These are phyloP conservation scores for Ganaspis sp. DNA, from an alignment of 1,140 invertebrate genomes.

Conservation along the genomic window DNA sequence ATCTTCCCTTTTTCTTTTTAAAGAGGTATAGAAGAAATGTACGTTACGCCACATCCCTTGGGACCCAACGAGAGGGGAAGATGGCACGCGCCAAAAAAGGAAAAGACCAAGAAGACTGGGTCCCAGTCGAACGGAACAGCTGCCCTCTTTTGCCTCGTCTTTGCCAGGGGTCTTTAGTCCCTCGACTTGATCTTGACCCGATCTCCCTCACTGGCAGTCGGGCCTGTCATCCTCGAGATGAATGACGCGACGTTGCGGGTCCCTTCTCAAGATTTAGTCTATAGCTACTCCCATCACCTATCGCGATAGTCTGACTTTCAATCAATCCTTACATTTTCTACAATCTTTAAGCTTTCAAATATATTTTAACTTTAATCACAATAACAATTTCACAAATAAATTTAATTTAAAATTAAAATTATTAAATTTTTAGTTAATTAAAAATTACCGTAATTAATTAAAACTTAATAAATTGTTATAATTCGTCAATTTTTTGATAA, in stretches of 20 bases:
- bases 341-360: too few species aligned
- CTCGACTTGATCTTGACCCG: constrained; percentile 64
- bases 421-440: too few species aligned
- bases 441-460: too few species aligned
- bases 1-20: neutral
- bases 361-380: too few species aligned
- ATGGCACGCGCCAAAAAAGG: constrained; percentile 70
- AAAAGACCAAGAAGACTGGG: constrained; percentile 46
- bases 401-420: too few species aligned
- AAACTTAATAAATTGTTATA: too few species aligned
- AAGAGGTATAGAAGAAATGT: constrained; percentile 43
- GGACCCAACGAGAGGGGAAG: constrained; percentile 52
- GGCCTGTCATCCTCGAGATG: constrained; percentile 60
- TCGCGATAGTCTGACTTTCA: too few species aligned
- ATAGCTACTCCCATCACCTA: neutral
- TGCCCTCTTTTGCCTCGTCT: constrained; percentile 49
- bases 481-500: too few species aligned
- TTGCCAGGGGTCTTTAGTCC: constrained; percentile 51
- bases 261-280: neutral
- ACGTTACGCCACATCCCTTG: constrained; percentile 61
- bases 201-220: constrained; percentile 57
- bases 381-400: too few species aligned
- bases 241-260: constrained; percentile 47
- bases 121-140: constrained; percentile 48
- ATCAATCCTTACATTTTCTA: too few species aligned